A percentile compares a stretch with the other conserved stretches of the same genome.
phyloP scores from a whole-genome alignment of 1,140 invertebrate genomes.

The Epicauta chinensis region DNA sequence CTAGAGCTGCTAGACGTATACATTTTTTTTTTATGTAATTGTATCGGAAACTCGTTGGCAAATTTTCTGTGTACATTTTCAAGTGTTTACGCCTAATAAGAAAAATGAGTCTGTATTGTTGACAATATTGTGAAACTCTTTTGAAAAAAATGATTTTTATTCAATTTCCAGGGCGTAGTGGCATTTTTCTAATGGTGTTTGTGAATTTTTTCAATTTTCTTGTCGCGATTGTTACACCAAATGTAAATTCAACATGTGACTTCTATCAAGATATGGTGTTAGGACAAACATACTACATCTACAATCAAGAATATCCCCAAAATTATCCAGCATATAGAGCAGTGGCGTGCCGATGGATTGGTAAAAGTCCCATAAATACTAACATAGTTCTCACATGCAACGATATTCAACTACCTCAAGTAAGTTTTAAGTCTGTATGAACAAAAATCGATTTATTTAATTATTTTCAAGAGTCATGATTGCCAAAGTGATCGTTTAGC shows the following conservation, averaged over 20 bases:
- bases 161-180: too few relatives aligned
- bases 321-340: conserved; percentile 42
- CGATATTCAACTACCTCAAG: conserved; percentile 45
- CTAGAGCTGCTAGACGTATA: too few relatives aligned
- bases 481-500: conserved; percentile 45
- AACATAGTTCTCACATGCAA: conserved; percentile 35
- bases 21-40: too few relatives aligned
- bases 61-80: too few relatives aligned
- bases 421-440: conserved; percentile 36
- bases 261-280: conserved; percentile 33
- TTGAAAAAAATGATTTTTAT: too few relatives aligned
- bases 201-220: conserved; percentile 3
- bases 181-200: not conserved
- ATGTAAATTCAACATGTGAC: conserved; percentile 25
- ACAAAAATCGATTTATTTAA: conserved; percentile 1
- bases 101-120: too few relatives aligned
- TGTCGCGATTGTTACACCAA: conserved; percentile 5
- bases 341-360: conserved; percentile 47
- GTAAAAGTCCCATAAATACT: conserved; percentile 42
- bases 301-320: conserved; percentile 46
- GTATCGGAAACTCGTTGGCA: too few relatives aligned
- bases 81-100: too few relatives aligned
- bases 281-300: conserved; percentile 44
- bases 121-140: too few relatives aligned
- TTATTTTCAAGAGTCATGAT: conserved; percentile 18